Percentiles rank a stretch among this genome's conserved stretches.
These are phyloP conservation scores for Thunnus albacares DNA, from an alignment of 2,797 vertebrate species.

Conservation along the genomic window DNA sequence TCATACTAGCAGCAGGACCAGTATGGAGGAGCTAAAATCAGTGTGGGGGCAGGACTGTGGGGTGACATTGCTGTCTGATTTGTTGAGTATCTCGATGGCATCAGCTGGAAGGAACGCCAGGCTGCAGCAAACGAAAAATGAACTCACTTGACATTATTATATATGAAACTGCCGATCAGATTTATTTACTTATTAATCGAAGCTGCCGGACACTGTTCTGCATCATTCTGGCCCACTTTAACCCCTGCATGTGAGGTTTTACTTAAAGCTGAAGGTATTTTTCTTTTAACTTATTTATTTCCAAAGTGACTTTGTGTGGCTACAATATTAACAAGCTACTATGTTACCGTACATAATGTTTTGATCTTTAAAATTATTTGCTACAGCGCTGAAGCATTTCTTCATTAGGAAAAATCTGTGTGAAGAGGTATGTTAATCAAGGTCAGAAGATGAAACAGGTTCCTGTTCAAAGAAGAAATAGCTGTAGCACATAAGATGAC, in stretches of 20 bases:
- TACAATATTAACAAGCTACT: constrained; percentile 49
- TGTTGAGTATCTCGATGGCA: too few species aligned
- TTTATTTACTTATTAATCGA: too few species aligned
- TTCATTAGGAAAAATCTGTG: constrained; percentile 12
- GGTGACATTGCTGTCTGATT: too few species aligned
- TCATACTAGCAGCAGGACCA: too few species aligned
- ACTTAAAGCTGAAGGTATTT: constrained; percentile 44
- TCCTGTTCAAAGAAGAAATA: neutral
- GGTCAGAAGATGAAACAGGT: neutral
- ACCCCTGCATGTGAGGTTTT: constrained; percentile 13
- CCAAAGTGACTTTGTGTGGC: constrained; percentile 21
- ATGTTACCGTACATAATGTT: constrained; percentile 34
- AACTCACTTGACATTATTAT: too few species aligned
- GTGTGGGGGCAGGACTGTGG: too few species aligned
- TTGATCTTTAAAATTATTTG: constrained; percentile 41
- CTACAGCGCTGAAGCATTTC: constrained; percentile 8
- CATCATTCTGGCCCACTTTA: too few species aligned
- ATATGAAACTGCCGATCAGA: too few species aligned
- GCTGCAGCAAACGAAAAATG: too few species aligned
- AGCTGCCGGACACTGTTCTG: too few species aligned
- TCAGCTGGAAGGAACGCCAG: too few species aligned
- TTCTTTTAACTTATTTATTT: constrained; percentile 48
- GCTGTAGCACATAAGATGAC: neutral
- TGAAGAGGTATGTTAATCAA: constrained; percentile 27
- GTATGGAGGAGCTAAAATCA: too few species aligned